phyloP scores from a whole-genome alignment of 2,113 vertebrate genomes.

The Hypanus sabinus region DNA sequence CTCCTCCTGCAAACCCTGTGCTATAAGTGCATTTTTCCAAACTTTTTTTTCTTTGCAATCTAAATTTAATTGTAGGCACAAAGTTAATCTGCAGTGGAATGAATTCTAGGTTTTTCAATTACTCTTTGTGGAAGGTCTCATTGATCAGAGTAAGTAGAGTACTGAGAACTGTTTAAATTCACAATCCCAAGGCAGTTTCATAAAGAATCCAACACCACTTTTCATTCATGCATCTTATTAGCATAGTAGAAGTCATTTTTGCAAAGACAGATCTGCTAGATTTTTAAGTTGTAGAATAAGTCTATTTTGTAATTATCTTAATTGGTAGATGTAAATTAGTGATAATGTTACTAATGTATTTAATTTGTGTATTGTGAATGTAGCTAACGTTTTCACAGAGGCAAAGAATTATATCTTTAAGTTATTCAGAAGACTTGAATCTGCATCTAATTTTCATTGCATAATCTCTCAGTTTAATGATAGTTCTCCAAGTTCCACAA shows the following conservation, averaged over 20 bases:
- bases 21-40: not conserved
- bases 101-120: not conserved
- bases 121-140: not conserved
- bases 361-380: not conserved
- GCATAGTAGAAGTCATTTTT: not conserved
- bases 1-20: not conserved
- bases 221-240: not conserved
- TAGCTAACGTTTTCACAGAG: not conserved
- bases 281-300: not conserved
- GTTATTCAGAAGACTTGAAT: not conserved
- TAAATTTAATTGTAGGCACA: not conserved
- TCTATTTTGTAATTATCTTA: conserved; percentile 1
- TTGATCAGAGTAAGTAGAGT: not conserved
- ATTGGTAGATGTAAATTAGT: conserved; percentile 5
- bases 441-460: not conserved
- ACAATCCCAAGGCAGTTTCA: not conserved
- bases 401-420: not conserved
- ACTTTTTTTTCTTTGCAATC: not conserved
- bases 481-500: not conserved
- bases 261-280: not conserved
- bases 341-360: not conserved
- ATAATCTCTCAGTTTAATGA: not conserved
- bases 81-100: not conserved
- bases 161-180: not conserved
- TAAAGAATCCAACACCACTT: not conserved